Evolutionary conservation across 2,888 invertebrate genomes (phyloP).

Genomic region (Machimus rusticus): DNA sequence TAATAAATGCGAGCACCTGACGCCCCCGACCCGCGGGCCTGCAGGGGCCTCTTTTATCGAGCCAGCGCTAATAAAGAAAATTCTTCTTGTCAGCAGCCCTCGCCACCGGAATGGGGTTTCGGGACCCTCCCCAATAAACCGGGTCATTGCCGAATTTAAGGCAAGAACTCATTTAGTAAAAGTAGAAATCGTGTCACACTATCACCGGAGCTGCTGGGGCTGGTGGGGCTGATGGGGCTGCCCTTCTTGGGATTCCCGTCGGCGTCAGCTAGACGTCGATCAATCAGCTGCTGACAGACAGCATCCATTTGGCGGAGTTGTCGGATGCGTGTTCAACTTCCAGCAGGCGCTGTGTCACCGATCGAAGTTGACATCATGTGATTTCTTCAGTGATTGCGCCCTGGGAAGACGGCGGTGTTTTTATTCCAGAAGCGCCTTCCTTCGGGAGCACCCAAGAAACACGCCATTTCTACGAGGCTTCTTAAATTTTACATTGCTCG

Average conservation of each 20-base stretch:
- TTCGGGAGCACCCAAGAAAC: neutral
- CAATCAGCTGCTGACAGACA: neutral
- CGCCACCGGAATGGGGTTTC: neutral
- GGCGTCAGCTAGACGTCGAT: neutral
- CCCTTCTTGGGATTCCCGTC: too few relatives aligned
- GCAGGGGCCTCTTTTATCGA: neutral
- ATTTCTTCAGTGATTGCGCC: neutral
- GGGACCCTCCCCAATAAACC: neutral
- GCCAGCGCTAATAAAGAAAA: neutral
- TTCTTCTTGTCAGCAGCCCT: neutral
- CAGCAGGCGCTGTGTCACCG: neutral
- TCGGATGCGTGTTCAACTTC: neutral
- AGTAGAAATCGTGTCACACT: neutral
- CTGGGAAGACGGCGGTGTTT: neutral
- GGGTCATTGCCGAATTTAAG: neutral
- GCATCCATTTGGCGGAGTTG: neutral
- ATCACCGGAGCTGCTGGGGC: neutral
- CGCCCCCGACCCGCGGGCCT: neutral
- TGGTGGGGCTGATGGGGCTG: neutral
- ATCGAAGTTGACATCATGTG: neutral
- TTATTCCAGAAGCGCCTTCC: neutral
- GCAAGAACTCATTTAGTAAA: neutral
- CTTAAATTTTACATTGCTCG: neutral
- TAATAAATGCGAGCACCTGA: neutral
- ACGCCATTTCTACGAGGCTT: neutral